Conservation (phyloP, 2,797 vertebrate genomes). For the Lindbergichthys nudifrons region DNA sequence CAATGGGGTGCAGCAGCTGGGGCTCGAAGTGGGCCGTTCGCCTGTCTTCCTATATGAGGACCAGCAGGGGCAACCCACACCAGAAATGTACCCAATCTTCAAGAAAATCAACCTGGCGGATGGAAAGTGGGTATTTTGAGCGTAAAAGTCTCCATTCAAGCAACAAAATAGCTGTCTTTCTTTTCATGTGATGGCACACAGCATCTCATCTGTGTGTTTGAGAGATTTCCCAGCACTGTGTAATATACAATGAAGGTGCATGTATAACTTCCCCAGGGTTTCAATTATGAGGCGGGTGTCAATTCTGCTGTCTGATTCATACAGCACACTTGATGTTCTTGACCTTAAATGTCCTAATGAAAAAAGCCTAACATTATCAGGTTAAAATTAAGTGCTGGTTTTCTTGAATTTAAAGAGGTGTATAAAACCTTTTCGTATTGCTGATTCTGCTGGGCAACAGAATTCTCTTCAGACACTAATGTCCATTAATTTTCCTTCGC, state of each 20-base stretch:
- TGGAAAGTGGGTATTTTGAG: constrained; percentile 87
- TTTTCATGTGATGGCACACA: constrained; percentile 5
- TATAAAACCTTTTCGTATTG: constrained; percentile 19
- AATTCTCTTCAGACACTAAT: neutral
- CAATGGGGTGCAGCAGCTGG: constrained; percentile 88
- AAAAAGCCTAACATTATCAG: neutral
- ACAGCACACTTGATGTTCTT: neutral
- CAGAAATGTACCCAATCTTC: constrained; percentile 87
- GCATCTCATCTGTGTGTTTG: neutral
- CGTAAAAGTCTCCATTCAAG: neutral
- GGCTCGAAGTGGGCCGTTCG: constrained; percentile 87
- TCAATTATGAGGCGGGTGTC: constrained; percentile 2
- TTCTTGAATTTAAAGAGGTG: constrained; percentile 19
- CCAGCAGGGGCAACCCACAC: constrained; percentile 83
- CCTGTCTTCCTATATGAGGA: constrained; percentile 90
- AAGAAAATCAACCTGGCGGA: constrained; percentile 88
- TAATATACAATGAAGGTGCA: constrained; percentile 6
- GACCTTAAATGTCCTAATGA: constrained; percentile 32
- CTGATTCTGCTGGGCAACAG: constrained; percentile 18
- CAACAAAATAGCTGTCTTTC: neutral
- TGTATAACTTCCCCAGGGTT: constrained; percentile 14
- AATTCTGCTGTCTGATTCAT: neutral
- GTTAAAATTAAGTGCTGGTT: constrained; percentile 25
- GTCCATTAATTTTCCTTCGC: neutral
- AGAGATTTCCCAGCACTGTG: neutral